Percentiles rank a stretch among this genome's conserved stretches.
Evolutionary conservation across 2,888 invertebrate genomes (phyloP).

Genomic region (Syritta pipiens): DNA sequence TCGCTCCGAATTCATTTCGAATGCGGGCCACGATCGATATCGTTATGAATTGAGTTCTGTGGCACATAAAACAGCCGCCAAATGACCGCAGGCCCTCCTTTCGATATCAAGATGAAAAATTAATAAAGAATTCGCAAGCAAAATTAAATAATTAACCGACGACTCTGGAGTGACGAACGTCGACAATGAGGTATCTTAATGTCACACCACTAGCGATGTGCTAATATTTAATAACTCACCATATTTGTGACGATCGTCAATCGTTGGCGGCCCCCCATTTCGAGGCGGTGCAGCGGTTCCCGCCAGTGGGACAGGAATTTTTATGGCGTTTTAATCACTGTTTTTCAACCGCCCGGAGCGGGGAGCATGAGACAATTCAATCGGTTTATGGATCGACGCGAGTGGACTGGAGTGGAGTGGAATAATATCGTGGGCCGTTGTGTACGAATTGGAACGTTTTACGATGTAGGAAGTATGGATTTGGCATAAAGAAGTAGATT

Average conservation of each 20-base stretch:
- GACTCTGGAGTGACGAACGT: background rate
- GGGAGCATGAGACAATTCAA: conserved; percentile 62
- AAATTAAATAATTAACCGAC: conserved; percentile 67
- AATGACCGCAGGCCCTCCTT: background rate
- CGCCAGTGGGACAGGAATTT: conserved; percentile 50
- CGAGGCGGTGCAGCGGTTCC: conserved; percentile 1
- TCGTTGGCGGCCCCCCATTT: conserved; percentile 11
- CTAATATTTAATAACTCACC: conserved; percentile 69
- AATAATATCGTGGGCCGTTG: conserved; percentile 41
- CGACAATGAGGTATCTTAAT: conserved; percentile 63
- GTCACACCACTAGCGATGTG: conserved; percentile 65
- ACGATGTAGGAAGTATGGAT: conserved; percentile 57
- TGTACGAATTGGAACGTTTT: conserved; percentile 43
- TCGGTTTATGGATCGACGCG: conserved; percentile 55
- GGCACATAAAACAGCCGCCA: conserved; percentile 61
- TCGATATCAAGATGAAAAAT: conserved; percentile 66
- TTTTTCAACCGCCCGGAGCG: conserved; percentile 21
- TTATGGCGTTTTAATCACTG: conserved; percentile 64
- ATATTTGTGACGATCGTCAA: conserved; percentile 48
- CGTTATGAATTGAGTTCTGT: conserved; percentile 65
- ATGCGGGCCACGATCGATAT: conserved; percentile 66
- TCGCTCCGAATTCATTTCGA: conserved; percentile 62
- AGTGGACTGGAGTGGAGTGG: too few relatives aligned
- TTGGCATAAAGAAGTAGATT: conserved; percentile 49
- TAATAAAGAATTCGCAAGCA: conserved; percentile 62